Percentiles rank a stretch among this genome's conserved stretches.
Evolutionary conservation across 1,140 invertebrate species (phyloP).

Genomic region (Protaetia brevitarsis): DNA sequence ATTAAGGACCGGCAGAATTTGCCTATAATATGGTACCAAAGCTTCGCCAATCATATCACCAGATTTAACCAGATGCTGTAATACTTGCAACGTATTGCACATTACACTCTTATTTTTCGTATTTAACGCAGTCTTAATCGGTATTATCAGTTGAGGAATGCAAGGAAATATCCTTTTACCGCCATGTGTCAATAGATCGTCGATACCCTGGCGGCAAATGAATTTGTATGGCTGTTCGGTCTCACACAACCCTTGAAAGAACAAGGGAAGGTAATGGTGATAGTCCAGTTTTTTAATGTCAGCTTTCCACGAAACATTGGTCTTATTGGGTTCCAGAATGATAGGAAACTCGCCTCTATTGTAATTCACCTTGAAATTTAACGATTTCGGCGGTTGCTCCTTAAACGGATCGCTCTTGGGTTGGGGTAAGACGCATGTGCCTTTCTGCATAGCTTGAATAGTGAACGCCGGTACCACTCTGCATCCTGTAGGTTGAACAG

Average conservation of each 20-base stretch:
- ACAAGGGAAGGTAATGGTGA: conserved; percentile 89
- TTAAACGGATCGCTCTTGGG: conserved; percentile 56
- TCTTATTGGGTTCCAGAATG: conserved; percentile 73
- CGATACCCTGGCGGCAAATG: conserved; percentile 81
- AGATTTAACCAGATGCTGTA: conserved; percentile 79
- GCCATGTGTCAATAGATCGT: conserved; percentile 80
- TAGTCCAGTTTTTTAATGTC: conserved; percentile 71
- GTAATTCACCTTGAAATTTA: conserved; percentile 80
- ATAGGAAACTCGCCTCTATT: conserved; percentile 85
- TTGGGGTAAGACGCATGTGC: conserved; percentile 66
- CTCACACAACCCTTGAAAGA: conserved; percentile 90
- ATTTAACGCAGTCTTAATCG: conserved; percentile 86
- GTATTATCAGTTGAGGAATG: conserved; percentile 88
- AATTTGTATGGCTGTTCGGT: conserved; percentile 83
- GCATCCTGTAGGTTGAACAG: conserved; percentile 42
- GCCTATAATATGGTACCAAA: conserved; percentile 89
- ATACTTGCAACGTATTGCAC: conserved; percentile 72
- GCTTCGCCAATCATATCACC: conserved; percentile 81
- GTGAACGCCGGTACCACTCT: conserved; percentile 75
- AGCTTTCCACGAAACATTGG: conserved; percentile 79
- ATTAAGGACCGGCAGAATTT: conserved; percentile 86
- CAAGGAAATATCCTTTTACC: conserved; percentile 85
- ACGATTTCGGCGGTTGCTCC: conserved; percentile 57
- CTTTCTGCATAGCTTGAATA: conserved; percentile 72
- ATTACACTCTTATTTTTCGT: conserved; percentile 75